These are phyloP conservation scores for Anagrus nilaparvatae DNA, from an alignment of 1,140 invertebrate genomes.

Conservation along the genomic window DNA sequence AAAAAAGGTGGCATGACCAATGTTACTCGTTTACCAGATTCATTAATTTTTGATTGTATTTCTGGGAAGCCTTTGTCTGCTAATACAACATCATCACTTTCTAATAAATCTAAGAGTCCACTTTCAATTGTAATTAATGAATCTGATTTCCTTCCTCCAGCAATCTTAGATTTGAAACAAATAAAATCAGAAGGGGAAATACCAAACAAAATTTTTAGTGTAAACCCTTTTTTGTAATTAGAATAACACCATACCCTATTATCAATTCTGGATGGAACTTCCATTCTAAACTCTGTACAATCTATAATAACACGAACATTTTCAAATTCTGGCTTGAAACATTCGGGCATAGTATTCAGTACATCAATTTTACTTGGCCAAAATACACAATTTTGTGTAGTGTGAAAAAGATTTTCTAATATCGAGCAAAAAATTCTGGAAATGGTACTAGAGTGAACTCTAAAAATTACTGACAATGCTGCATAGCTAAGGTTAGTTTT, in stretches of 20 bases:
- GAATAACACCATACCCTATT: slow-evolving; percentile 9
- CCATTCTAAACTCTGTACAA: slow-evolving; percentile 11
- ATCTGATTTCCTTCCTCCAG: slow-evolving; percentile 23
- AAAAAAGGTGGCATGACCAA: slow-evolving; percentile 19
- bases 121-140: slow-evolving; percentile 12
- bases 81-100: slow-evolving; percentile 23
- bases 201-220: slow-evolving; percentile 17
- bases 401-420: no score
- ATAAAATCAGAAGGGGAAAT: slow-evolving; percentile 34
- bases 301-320: slow-evolving; percentile 13
- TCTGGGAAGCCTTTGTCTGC: slow-evolving; percentile 12
- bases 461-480: no score
- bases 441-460: no score
- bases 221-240: no score
- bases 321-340: no score
- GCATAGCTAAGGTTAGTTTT: no score
- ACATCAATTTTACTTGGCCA: no score
- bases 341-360: no score
- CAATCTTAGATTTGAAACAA: slow-evolving; percentile 30
- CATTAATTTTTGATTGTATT: no score
- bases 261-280: slow-evolving; percentile 1
- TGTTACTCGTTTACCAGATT: no score
- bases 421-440: no score
- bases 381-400: no score
- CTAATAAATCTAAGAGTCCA: slow-evolving; percentile 27